A percentile compares a stretch with the other conserved stretches of the same genome.
These are phyloP conservation scores for Promerops cafer DNA, from an alignment of 2,113 vertebrate genomes.

Conservation along the genomic window DNA sequence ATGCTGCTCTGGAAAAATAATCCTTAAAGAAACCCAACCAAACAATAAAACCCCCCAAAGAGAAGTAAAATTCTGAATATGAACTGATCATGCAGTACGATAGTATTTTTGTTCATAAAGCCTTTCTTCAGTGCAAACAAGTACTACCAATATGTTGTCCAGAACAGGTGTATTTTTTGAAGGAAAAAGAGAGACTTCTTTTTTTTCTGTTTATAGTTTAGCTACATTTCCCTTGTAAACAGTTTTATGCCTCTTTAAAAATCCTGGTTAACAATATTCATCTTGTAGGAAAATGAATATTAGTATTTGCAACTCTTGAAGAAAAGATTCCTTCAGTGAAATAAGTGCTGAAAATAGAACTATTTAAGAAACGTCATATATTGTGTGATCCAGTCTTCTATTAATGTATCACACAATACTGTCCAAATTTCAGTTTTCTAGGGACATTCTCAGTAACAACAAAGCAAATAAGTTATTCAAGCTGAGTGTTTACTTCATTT, in stretches of 20 bases:
- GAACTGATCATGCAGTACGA: not conserved
- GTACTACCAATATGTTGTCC: not conserved
- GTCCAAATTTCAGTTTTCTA: not conserved
- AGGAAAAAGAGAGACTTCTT: too few species aligned
- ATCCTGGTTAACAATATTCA: not conserved
- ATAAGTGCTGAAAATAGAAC: not conserved
- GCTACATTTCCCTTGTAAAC: not conserved
- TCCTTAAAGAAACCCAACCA: not conserved
- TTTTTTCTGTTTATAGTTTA: not conserved
- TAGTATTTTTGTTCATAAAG: not conserved
- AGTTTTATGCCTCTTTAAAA: not conserved
- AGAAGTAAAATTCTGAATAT: not conserved
- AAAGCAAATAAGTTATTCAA: not conserved
- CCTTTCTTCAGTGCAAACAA: not conserved
- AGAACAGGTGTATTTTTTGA: not conserved
- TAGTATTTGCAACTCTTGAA: not conserved
- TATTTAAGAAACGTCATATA: not conserved
- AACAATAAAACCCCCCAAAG: not conserved
- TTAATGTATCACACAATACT: not conserved
- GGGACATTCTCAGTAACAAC: not conserved
- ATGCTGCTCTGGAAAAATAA: not conserved
- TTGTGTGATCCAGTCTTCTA: not conserved
- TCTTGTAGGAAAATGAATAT: not conserved
- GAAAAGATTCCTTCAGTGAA: not conserved
- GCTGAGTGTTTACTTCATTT: not conserved